Evolutionary conservation across 2,797 vertebrate genomes (phyloP).

Genomic region (Rhadinocentrus ornatus): DNA sequence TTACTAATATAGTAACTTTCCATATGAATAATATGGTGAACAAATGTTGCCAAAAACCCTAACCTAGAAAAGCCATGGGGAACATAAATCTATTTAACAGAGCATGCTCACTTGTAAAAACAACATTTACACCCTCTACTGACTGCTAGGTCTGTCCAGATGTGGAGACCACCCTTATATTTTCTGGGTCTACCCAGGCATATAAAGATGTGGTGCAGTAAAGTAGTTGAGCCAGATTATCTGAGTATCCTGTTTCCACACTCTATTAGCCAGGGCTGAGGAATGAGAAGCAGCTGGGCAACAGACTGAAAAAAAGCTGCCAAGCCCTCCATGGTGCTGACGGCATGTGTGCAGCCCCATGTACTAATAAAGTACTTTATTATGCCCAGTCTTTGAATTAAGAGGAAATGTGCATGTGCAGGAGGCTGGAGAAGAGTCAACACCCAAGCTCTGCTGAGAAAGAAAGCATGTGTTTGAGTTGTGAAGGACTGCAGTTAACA

Average conservation of each 20-base stretch:
- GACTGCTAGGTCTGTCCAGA: constrained; percentile 32
- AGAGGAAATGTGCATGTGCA: constrained; percentile 50
- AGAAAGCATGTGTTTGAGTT: constrained; percentile 19
- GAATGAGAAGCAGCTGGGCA: constrained; percentile 70
- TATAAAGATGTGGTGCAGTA: constrained; percentile 56
- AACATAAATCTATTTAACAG: constrained; percentile 8
- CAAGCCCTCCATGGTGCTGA: constrained; percentile 57
- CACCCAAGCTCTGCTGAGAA: constrained; percentile 30
- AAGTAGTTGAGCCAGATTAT: constrained; percentile 58
- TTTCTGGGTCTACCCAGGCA: constrained; percentile 39
- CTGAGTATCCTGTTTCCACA: constrained; percentile 55
- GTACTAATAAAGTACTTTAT: constrained; percentile 69
- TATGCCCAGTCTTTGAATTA: constrained; percentile 63
- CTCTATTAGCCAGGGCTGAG: constrained; percentile 42
- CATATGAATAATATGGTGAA: background rate
- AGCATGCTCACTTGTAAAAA: constrained; percentile 24
- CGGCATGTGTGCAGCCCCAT: constrained; percentile 47
- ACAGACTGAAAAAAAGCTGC: constrained; percentile 54
- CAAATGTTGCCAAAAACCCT: constrained; percentile 7
- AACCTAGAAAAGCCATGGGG: background rate
- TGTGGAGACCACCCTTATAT: constrained; percentile 54
- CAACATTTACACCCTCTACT: constrained; percentile 29
- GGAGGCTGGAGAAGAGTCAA: constrained; percentile 26
- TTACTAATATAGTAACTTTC: constrained; percentile 1
- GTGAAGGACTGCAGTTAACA: constrained; percentile 44